Conservation (phyloP, 1,140 invertebrate genomes). For the Drosophila gunungcola region DNA sequence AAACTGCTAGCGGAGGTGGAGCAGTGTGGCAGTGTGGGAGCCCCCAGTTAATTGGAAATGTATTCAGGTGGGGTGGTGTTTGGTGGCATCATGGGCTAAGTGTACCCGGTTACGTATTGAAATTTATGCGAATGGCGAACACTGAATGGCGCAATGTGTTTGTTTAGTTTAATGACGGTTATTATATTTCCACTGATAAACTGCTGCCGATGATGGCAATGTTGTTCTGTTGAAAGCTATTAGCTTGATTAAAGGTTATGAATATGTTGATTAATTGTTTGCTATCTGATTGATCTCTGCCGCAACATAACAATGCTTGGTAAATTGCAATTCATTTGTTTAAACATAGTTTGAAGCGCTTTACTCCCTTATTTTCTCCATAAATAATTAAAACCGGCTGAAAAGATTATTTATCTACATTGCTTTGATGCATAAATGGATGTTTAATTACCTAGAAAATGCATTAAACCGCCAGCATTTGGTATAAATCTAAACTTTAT, state of each 20-base stretch:
- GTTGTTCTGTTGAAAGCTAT: slow-evolving; percentile 48
- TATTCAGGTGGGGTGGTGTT: slow-evolving; percentile 15
- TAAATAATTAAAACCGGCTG: no score
- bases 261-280: slow-evolving; percentile 32
- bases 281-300: background rate
- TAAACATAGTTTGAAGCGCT: background rate
- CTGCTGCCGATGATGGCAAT: slow-evolving; percentile 39
- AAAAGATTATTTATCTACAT: no score
- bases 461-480: no score
- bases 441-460: no score
- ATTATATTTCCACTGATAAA: slow-evolving; percentile 75
- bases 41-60: slow-evolving; percentile 63
- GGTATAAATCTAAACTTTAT: no score
- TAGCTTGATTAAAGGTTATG: slow-evolving; percentile 60
- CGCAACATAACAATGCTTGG: background rate
- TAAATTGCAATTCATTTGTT: background rate
- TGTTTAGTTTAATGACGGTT: slow-evolving; percentile 78
- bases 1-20: slow-evolving; percentile 9
- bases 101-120: slow-evolving; percentile 51
- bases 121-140: slow-evolving; percentile 67
- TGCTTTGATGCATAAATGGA: no score
- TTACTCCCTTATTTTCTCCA: no score
- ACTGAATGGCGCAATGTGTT: slow-evolving; percentile 54
- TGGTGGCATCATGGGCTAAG: slow-evolving; percentile 28
- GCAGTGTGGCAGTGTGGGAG: background rate